Conservation (phyloP, 2,113 vertebrate genomes). For the Saguinus midas region DNA sequence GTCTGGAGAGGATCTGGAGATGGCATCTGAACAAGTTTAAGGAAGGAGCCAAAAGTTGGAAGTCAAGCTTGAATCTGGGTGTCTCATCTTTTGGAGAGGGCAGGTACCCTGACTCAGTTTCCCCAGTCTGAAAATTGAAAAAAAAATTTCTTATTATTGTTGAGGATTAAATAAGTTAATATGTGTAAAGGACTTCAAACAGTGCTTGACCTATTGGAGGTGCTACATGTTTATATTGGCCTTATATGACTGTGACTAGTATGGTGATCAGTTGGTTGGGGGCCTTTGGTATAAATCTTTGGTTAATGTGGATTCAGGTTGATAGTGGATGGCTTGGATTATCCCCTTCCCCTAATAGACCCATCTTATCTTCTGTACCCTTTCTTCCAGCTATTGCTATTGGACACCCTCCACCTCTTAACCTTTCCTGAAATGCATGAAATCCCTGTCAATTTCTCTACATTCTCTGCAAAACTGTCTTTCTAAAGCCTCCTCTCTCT, state of each 20-base stretch:
- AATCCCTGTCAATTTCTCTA: constrained; percentile 32
- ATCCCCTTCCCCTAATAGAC: not conserved
- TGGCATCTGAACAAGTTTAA: not conserved
- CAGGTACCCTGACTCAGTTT: not conserved
- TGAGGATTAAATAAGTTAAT: not conserved
- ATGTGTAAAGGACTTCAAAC: not conserved
- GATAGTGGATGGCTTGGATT: not conserved
- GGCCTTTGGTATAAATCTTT: not conserved
- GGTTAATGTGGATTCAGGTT: not conserved
- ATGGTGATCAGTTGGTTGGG: not conserved
- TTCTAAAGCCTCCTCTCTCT: constrained; percentile 52
- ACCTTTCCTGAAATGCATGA: constrained; percentile 10
- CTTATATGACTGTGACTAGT: not conserved
- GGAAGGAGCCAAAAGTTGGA: not conserved
- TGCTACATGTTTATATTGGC: not conserved
- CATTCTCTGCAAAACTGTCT: constrained; percentile 54
- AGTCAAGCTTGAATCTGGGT: not conserved
- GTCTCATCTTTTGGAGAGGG: not conserved
- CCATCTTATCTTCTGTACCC: not conserved
- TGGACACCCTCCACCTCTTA: not conserved
- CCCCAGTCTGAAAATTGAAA: not conserved
- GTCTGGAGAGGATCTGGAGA: not conserved
- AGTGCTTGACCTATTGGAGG: not conserved
- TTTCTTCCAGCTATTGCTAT: not conserved
- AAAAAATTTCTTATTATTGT: not conserved